phyloP scores from a whole-genome alignment of 2,888 invertebrate genomes.

The Julus scandinavius region DNA sequence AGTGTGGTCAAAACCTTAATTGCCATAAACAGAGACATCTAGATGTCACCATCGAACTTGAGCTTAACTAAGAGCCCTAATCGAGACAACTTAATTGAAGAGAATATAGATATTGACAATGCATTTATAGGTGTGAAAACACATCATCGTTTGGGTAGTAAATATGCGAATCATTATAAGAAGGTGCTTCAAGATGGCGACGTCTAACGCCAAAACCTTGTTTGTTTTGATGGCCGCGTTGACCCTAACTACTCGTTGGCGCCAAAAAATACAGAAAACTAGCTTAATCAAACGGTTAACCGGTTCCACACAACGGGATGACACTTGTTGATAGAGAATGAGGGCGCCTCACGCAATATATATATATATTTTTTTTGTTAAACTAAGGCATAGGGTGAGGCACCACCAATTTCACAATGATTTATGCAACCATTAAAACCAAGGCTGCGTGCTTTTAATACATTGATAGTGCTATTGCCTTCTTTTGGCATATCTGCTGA shows the following conservation, averaged over 20 bases:
- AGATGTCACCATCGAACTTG: not conserved
- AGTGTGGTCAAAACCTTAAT: too few relatives aligned
- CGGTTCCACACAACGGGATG: conserved; percentile 11
- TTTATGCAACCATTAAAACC: conserved; percentile 39
- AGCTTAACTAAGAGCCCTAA: not conserved
- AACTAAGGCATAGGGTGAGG: not conserved
- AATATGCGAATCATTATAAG: not conserved
- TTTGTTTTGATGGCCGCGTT: not conserved
- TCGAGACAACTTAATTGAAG: not conserved
- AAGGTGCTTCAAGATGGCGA: conserved; percentile 13
- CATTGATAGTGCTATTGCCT: conserved; percentile 41
- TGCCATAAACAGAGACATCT: not conserved
- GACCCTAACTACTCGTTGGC: not conserved
- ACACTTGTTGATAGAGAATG: conserved; percentile 7
- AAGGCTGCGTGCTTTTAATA: conserved; percentile 37
- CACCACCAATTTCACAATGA: conserved; percentile 35
- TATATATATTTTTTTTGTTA: not conserved
- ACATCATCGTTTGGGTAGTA: not conserved
- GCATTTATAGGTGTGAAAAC: not conserved
- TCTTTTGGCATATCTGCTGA: not conserved
- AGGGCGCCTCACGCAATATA: not conserved
- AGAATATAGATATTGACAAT: not conserved
- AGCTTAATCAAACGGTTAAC: not conserved
- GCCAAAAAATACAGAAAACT: not conserved
- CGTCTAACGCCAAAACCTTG: conserved; percentile 2